Percentiles rank a stretch among this genome's conserved stretches.
These are phyloP conservation scores for Meliscaeva auricollis DNA, from an alignment of 2,888 invertebrate genomes.

Conservation along the genomic window DNA sequence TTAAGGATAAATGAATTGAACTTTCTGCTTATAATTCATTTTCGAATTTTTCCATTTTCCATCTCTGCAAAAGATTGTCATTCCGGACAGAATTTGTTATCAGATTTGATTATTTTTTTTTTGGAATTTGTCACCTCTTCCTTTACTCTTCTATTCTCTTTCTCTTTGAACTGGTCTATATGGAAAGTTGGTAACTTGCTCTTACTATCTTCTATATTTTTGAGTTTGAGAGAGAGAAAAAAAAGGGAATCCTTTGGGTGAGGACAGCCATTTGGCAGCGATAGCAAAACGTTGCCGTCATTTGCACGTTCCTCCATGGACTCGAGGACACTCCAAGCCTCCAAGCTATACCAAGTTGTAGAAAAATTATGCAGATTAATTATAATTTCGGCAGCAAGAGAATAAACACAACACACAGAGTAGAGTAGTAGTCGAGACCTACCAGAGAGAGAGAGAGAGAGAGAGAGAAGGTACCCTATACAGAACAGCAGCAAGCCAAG, in stretches of 20 bases:
- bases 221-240: neutral
- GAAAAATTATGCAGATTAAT: constrained; percentile 74
- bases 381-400: constrained; percentile 69
- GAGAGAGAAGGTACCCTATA: no score
- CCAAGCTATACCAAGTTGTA: constrained; percentile 16
- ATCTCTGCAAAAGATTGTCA: constrained; percentile 30
- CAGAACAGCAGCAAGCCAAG: constrained; percentile 33
- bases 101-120: constrained; percentile 69
- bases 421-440: no score
- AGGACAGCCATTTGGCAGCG: constrained; percentile 62
- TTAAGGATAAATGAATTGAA: constrained; percentile 74
- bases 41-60: constrained; percentile 46
- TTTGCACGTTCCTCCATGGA: constrained; percentile 60
- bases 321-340: constrained; percentile 25
- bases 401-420: constrained; percentile 42
- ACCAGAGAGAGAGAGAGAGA: no score
- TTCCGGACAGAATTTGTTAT: constrained; percentile 63
- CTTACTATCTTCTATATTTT: constrained; percentile 4
- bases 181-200: constrained; percentile 2
- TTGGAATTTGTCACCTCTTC: constrained; percentile 48
- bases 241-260: constrained; percentile 53
- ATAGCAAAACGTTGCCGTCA: constrained; percentile 53
- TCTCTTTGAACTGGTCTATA: neutral
- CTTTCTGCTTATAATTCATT: constrained; percentile 71
- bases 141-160: neutral